Conservation (phyloP, 2,113 vertebrate species). For the Rhipidura dahli region DNA sequence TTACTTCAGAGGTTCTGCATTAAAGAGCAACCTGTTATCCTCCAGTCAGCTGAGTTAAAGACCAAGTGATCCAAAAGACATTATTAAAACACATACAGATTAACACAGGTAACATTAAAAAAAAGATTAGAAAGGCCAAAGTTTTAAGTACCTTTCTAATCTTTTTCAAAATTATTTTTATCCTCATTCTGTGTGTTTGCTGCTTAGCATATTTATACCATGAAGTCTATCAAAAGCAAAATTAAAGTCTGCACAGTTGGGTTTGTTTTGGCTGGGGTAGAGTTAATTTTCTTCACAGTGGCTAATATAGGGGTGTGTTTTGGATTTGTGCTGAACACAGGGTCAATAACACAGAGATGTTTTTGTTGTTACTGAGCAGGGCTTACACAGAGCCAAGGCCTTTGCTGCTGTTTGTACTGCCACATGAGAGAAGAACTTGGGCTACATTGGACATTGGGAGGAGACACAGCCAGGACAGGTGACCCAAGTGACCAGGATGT, state of each 20-base stretch:
- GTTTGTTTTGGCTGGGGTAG: neutral
- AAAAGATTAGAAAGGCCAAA: neutral
- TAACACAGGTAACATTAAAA: neutral
- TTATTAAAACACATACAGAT: neutral
- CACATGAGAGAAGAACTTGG: accelerated
- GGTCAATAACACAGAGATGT: neutral
- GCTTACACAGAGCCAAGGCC: neutral
- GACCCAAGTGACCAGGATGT: too few species aligned
- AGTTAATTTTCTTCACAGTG: neutral
- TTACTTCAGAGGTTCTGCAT: neutral
- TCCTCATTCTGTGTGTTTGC: neutral
- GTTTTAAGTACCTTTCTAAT: neutral
- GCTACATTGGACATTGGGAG: accelerated
- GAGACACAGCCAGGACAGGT: neutral
- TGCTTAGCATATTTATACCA: neutral
- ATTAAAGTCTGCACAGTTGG: neutral
- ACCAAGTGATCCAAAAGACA: neutral
- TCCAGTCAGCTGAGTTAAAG: neutral
- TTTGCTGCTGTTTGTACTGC: neutral
- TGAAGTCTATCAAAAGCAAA: neutral
- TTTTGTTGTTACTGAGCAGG: neutral
- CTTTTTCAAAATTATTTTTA: neutral
- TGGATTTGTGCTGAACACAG: neutral
- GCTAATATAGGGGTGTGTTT: neutral
- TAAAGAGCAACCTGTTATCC: neutral